phyloP scores from a whole-genome alignment of 2,797 vertebrate species.

The Catostomus latipinnis region DNA sequence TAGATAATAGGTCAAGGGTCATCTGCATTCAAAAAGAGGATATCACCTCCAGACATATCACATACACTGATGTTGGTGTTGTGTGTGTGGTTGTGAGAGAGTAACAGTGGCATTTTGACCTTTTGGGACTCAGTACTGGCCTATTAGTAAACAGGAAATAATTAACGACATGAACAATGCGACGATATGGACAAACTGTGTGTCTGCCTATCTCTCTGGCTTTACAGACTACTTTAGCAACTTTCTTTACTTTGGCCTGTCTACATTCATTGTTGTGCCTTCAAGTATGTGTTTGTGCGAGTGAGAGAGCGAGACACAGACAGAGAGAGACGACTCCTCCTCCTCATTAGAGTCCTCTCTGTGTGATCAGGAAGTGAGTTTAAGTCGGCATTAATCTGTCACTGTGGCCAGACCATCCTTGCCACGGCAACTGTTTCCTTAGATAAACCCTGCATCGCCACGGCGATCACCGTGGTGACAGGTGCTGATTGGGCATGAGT shows the following conservation, averaged over 20 bases:
- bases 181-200: constrained; percentile 62
- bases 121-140: constrained; percentile 82
- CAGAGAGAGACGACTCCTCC: constrained; percentile 74
- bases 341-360: constrained; percentile 97
- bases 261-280: constrained; percentile 52
- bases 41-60: constrained; percentile 58
- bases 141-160: constrained; percentile 99
- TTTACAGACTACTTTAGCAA: constrained; percentile 36
- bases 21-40: constrained; percentile 73
- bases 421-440: constrained; percentile 97
- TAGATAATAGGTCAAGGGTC: constrained; percentile 69
- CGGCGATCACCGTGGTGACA: constrained; percentile 80
- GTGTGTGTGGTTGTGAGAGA: constrained; percentile 38
- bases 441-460: constrained; percentile 89
- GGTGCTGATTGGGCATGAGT: constrained; percentile 91
- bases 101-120: constrained; percentile 91
- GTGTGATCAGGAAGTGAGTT: constrained; percentile 95
- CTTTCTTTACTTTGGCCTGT: constrained; percentile 19
- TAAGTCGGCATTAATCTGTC: constrained; percentile 96
- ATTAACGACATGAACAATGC: constrained; percentile 93
- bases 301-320: constrained; percentile 10
- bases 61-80: constrained; percentile 1
- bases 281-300: constrained; percentile 7
- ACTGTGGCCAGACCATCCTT: constrained; percentile 85
- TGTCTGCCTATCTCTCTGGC: not conserved